phyloP scores from a whole-genome alignment of 2,113 vertebrate species.

The Dryoscopus gambensis region DNA sequence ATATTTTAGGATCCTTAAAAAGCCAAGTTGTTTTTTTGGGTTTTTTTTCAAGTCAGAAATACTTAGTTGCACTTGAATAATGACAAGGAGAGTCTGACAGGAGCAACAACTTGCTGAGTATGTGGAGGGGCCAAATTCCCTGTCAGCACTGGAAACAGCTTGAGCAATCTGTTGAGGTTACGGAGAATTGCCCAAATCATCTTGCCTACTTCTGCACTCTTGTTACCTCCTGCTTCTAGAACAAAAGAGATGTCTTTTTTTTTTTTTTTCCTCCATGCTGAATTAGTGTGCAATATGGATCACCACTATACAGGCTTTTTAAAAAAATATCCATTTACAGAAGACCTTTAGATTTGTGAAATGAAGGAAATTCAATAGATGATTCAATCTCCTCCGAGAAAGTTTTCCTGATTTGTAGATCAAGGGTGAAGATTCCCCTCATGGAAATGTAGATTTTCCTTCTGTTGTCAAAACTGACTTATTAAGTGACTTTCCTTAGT shows the following conservation, averaged over 20 bases:
- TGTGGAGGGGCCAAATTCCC: not conserved
- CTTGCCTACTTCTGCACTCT: not conserved
- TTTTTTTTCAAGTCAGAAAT: not conserved
- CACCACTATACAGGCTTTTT: not conserved
- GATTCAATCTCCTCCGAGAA: not conserved
- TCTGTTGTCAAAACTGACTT: not conserved
- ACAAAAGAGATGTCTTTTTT: not conserved
- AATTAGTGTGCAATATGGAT: not conserved
- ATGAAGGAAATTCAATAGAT: not conserved
- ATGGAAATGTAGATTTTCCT: not conserved
- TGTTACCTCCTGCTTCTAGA: not conserved
- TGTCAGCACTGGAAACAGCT: not conserved
- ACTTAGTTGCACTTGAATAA: not conserved
- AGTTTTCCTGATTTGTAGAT: not conserved
- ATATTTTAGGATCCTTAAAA: not conserved
- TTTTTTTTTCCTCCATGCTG: not conserved
- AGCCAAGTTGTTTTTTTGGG: not conserved
- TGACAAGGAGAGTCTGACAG: not conserved
- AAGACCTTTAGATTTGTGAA: not conserved
- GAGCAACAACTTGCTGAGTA: not conserved
- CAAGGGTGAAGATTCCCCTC: not conserved
- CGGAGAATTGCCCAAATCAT: not conserved
- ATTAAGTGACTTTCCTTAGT: not conserved
- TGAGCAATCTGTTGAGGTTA: not conserved
- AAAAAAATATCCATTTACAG: not conserved